These are phyloP conservation scores for Ormyrus labotus DNA, from an alignment of 2,888 invertebrate genomes.

Conservation along the genomic window DNA sequence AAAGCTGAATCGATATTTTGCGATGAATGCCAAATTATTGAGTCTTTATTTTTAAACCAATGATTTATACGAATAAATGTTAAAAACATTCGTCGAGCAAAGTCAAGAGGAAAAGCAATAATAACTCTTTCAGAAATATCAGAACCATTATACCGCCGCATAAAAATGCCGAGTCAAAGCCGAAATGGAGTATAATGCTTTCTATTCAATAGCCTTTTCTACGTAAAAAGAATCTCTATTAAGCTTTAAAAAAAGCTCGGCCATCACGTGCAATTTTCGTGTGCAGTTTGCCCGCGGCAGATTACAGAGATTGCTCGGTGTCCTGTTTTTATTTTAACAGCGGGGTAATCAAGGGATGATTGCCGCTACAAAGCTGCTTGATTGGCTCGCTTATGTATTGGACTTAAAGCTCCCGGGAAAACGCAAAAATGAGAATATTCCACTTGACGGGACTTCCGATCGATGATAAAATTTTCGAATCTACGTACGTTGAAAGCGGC, in stretches of 20 bases:
- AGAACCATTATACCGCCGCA: too few species aligned
- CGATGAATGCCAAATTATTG: too few species aligned
- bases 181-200: too few species aligned
- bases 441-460: constrained; percentile 40
- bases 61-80: too few species aligned
- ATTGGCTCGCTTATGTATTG: constrained; percentile 71
- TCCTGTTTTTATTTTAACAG: constrained; percentile 65
- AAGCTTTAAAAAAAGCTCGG: not conserved
- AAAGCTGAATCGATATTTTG: too few species aligned
- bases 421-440: constrained; percentile 33
- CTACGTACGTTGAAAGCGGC: too few species aligned
- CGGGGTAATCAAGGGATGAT: constrained; percentile 70
- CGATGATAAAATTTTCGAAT: constrained; percentile 42
- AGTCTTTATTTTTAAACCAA: too few species aligned
- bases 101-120: too few species aligned
- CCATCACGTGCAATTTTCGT: constrained; percentile 20
- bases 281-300: not conserved
- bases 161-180: too few species aligned
- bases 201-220: too few species aligned
- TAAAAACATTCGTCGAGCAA: too few species aligned
- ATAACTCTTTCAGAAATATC: too few species aligned
- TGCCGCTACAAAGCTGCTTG: constrained; percentile 69
- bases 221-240: not conserved
- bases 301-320: constrained; percentile 51
- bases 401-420: constrained; percentile 59